These are phyloP conservation scores for Alosa sapidissima DNA, from an alignment of 2,797 vertebrate genomes.

Conservation along the genomic window DNA sequence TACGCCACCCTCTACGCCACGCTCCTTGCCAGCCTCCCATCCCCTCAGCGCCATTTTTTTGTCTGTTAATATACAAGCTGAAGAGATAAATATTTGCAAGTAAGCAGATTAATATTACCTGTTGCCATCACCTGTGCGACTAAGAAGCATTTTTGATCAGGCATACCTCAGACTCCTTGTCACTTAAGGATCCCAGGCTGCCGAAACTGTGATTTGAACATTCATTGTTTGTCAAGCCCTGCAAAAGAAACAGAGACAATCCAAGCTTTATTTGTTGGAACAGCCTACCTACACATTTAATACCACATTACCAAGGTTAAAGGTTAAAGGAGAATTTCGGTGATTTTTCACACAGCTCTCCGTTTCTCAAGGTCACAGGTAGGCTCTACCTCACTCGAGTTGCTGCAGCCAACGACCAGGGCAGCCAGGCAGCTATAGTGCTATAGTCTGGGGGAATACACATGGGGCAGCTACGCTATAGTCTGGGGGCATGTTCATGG, in stretches of 20 bases:
- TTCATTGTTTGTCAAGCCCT: constrained; percentile 98
- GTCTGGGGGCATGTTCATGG: too few relatives aligned
- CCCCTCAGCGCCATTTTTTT: too few relatives aligned
- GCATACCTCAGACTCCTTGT: constrained; percentile 96
- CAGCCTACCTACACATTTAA: neutral
- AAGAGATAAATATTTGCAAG: neutral
- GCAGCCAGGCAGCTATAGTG: too few relatives aligned
- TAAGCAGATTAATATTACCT: neutral
- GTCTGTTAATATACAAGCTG: neutral
- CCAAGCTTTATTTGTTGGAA: neutral
- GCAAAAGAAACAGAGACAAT: constrained; percentile 23
- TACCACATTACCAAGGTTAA: neutral
- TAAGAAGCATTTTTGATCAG: neutral
- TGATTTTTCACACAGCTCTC: too few relatives aligned
- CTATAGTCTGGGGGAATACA: too few relatives aligned
- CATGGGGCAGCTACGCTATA: too few relatives aligned
- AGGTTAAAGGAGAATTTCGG: too few relatives aligned
- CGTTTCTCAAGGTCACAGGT: too few relatives aligned
- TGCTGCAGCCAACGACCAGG: too few relatives aligned
- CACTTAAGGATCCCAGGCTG: constrained; percentile 95
- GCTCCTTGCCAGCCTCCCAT: too few relatives aligned
- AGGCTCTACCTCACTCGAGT: too few relatives aligned
- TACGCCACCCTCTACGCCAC: neutral
- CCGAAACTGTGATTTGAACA: constrained; percentile 99
- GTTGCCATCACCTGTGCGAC: neutral